Evolutionary conservation across 2,113 vertebrate genomes (phyloP).

Genomic region (Chelonoidis abingdonii): DNA sequence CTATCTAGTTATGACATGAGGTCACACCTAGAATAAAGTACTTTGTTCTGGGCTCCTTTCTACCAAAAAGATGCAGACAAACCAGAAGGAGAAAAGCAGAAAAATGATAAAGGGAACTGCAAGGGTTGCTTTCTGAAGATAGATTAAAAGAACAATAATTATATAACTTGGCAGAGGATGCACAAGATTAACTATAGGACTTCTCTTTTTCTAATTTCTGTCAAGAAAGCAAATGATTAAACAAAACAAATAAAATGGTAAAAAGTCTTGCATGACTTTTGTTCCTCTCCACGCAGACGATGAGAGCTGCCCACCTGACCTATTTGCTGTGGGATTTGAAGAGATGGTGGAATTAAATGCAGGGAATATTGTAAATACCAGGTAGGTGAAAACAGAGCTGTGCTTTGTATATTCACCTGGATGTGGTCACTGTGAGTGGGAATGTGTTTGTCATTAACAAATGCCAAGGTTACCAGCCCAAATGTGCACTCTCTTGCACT

Average conservation of each 20-base stretch:
- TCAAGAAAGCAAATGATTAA: slow-evolving; percentile 16
- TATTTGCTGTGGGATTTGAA: slow-evolving; percentile 87
- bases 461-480: neutral
- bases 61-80: slow-evolving; percentile 44
- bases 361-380: slow-evolving; percentile 86
- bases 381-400: slow-evolving; percentile 60
- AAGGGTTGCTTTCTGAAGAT: slow-evolving; percentile 62
- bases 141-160: slow-evolving; percentile 64
- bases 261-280: slow-evolving; percentile 12
- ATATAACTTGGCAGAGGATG: slow-evolving; percentile 45
- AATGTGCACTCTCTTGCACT: neutral
- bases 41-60: slow-evolving; percentile 35
- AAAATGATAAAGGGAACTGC: slow-evolving; percentile 43
- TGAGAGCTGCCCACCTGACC: slow-evolving; percentile 76
- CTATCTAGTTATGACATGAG: too few species aligned
- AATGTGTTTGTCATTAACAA: neutral
- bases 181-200: slow-evolving; percentile 23
- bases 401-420: neutral
- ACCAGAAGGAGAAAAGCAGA: slow-evolving; percentile 44
- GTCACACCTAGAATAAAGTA: neutral
- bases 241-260: slow-evolving; percentile 28
- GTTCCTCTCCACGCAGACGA: slow-evolving; percentile 69
- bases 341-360: slow-evolving; percentile 88
- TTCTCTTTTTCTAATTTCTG: slow-evolving; percentile 35
- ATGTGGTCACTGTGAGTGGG: neutral